phyloP scores from a whole-genome alignment of 2,113 vertebrate genomes.

The Fulica atra region DNA sequence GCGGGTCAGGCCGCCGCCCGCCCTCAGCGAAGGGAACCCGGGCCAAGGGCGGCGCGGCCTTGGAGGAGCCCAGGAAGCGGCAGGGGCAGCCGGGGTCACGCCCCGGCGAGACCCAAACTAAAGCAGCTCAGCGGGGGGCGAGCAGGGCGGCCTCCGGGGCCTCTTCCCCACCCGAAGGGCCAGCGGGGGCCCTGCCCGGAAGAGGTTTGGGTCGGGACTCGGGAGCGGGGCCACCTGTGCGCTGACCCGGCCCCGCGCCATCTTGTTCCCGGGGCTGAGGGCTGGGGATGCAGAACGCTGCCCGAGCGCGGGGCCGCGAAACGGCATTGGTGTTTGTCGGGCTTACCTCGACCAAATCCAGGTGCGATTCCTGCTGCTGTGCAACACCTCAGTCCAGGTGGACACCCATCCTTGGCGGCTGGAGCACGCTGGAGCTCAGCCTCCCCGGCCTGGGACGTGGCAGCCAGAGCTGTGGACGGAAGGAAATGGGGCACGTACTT shows the following conservation, averaged over 20 bases:
- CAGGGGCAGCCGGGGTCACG: rapidly evolving
- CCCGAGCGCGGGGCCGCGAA: rapidly evolving
- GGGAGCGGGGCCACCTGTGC: no score
- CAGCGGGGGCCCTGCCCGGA: no score
- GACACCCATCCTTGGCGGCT: rapidly evolving
- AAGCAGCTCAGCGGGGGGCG: no score
- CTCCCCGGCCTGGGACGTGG: neutral
- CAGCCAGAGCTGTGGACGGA: no score
- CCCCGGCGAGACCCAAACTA: neutral
- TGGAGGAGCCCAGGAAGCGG: rapidly evolving
- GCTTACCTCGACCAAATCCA: neutral
- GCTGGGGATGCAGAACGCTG: neutral
- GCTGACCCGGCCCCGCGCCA: neutral
- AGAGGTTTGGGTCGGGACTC: no score
- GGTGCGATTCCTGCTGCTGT: neutral
- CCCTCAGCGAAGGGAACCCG: rapidly evolving
- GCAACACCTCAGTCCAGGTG: rapidly evolving
- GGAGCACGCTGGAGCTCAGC: neutral
- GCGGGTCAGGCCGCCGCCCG: neutral
- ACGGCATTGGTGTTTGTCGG: neutral
- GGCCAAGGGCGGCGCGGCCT: neutral
- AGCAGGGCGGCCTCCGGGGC: neutral
- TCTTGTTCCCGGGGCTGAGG: no score
- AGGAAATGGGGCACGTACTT: neutral
- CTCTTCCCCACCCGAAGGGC: neutral